Evolutionary conservation across 2,888 invertebrate species (phyloP).

Genomic region (Dryadula phaetusa): DNA sequence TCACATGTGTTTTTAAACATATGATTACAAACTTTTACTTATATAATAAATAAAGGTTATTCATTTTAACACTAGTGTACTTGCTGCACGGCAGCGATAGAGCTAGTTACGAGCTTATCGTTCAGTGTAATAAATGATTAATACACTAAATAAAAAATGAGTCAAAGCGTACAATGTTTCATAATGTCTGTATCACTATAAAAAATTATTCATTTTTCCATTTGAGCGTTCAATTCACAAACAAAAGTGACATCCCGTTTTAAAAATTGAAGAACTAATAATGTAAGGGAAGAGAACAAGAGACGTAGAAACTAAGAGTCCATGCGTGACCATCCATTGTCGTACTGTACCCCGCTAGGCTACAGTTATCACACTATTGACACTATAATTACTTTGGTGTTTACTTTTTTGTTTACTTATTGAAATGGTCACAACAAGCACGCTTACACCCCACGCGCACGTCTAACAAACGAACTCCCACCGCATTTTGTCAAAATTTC

Average conservation of each 20-base stretch:
- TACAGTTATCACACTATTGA: slow-evolving; percentile 72
- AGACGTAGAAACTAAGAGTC: slow-evolving; percentile 47
- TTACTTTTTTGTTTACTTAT: slow-evolving; percentile 70
- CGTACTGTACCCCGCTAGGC: slow-evolving; percentile 68
- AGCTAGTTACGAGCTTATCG: too few species aligned
- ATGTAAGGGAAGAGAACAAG: slow-evolving; percentile 27
- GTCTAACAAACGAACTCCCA: slow-evolving; percentile 57
- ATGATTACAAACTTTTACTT: too few species aligned
- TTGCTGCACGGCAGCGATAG: too few species aligned
- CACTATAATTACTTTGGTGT: slow-evolving; percentile 79
- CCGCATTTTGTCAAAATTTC: slow-evolving; percentile 82
- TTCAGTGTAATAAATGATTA: background rate
- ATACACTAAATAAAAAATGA: background rate
- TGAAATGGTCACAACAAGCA: slow-evolving; percentile 79
- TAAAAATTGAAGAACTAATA: slow-evolving; percentile 20
- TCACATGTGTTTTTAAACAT: too few species aligned
- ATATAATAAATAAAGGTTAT: too few species aligned
- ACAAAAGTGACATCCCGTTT: slow-evolving; percentile 36
- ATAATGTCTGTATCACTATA: background rate
- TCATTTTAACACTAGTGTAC: too few species aligned
- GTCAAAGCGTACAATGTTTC: background rate
- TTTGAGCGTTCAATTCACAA: background rate
- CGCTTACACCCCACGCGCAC: slow-evolving; percentile 70
- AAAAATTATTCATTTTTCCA: background rate
- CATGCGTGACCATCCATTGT: slow-evolving; percentile 59